Evolutionary conservation across 2,113 vertebrate genomes (phyloP), one percentile per base, ranked within the genome.

Genomic region (Oreotragus oreotragus): DNA sequence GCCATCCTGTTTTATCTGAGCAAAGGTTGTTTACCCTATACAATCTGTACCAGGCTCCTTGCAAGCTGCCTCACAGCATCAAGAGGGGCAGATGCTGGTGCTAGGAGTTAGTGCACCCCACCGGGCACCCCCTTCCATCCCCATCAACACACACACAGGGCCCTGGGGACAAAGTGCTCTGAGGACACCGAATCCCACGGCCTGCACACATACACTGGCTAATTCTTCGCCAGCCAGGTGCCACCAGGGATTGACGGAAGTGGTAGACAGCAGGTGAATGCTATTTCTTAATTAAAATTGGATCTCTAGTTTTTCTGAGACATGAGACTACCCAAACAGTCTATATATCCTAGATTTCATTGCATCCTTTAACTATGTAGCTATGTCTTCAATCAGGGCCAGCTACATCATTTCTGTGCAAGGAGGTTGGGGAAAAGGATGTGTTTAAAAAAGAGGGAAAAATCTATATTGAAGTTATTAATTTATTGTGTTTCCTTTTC

Each of bases 111-210:
- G 28, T 5, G 17, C 27, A 8, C 27, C 47, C 51, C 0, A 0
- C 51, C 1, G 4, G 66, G 64, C 16, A 19, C 64, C 36, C 86
- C 10, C 66, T 76, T 43, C 6, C 39, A 25, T 23, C 3, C 2
- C 6, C 12, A 43, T 39, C 66, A 73, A 23, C 23, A 76, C 36
- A 53, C 10, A 39, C n/a, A 8, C 16, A 19, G 47, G 23, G 60
- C 14, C 30, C 9, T 25, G 60, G 19, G 58, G 30, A 27, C 30
- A 36, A 13, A 15, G 62, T 27, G 5, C 25, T 53, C n/a, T 0
- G 64, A 43, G 36, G n/a, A 73, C 36, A 21, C 9, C 0, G 2
- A 51, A 6, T 11, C n/a, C 23, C 47, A 16, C 0, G 21, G 6
- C 6, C 33, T 16, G 9, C 16, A 27, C 9, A 4, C 10, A 7